Conservation (phyloP, 2,888 invertebrate genomes). For the Nebria brevicollis region DNA sequence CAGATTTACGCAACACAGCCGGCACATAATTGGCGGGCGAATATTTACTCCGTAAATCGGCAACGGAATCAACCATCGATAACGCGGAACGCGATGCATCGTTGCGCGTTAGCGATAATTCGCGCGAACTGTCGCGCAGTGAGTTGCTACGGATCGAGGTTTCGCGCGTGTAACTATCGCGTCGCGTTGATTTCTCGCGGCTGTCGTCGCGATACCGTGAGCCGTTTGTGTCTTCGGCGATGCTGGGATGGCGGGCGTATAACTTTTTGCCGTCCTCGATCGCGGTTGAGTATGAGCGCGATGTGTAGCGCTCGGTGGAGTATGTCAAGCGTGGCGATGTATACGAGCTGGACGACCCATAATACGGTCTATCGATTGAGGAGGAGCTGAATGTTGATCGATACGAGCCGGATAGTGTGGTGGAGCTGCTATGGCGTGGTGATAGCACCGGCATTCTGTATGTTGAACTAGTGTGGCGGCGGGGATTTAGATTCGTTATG, state of each 20-base stretch:
- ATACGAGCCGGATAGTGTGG: conserved; percentile 61
- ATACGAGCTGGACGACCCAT: conserved; percentile 62
- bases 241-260: conserved; percentile 60
- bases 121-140: conserved; percentile 65
- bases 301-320: conserved; percentile 65
- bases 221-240: conserved; percentile 62
- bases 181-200: conserved; percentile 56
- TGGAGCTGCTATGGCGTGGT: conserved; percentile 66
- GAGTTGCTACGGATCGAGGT: conserved; percentile 57
- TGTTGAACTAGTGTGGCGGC: conserved; percentile 16
- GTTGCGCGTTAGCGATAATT: conserved; percentile 61
- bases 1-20: conserved; percentile 57
- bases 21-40: conserved; percentile 81
- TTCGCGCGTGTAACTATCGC: conserved; percentile 58
- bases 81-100: conserved; percentile 50
- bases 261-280: conserved; percentile 68
- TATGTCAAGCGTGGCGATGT: conserved; percentile 63
- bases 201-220: conserved; percentile 63
- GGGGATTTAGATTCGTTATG: conserved; percentile 21
- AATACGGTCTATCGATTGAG: conserved; percentile 68
- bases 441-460: conserved; percentile 69
- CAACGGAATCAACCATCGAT: conserved; percentile 61
- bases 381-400: conserved; percentile 66
- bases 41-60: conserved; percentile 79
- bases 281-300: conserved; percentile 67